Conservation (phyloP, 2,888 invertebrate species). For the Hirtodrosophila trivittata region DNA sequence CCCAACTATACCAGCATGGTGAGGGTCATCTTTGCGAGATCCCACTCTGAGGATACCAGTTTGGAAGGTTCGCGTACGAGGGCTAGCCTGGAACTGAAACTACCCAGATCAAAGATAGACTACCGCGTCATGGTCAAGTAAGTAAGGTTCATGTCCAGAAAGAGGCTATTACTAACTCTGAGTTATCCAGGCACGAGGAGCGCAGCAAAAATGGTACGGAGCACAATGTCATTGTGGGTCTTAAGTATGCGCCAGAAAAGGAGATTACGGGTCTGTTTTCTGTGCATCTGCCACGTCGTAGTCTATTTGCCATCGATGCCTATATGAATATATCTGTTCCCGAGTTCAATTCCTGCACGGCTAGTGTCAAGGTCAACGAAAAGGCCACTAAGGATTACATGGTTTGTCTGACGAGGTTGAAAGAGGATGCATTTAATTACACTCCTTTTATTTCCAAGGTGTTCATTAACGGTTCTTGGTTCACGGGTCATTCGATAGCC, state of each 20-base stretch:
- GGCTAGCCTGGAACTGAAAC: slow-evolving; percentile 86
- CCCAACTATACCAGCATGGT: slow-evolving; percentile 86
- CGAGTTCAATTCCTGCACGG: slow-evolving; percentile 88
- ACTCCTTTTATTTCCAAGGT: slow-evolving; percentile 84
- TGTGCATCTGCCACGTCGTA: slow-evolving; percentile 87
- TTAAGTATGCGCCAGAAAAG: slow-evolving; percentile 86
- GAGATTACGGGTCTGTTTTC: slow-evolving; percentile 86
- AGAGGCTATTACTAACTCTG: not conserved
- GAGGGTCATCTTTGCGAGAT: slow-evolving; percentile 86
- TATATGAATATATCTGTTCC: slow-evolving; percentile 90
- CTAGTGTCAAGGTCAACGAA: slow-evolving; percentile 88
- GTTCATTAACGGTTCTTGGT: slow-evolving; percentile 90
- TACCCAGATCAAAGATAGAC: slow-evolving; percentile 88
- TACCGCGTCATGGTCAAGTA: slow-evolving; percentile 86
- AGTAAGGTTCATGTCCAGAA: slow-evolving; percentile 23
- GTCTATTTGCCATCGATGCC: slow-evolving; percentile 88
- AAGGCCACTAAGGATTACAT: slow-evolving; percentile 88
- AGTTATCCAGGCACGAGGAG: slow-evolving; percentile 79
- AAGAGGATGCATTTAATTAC: not conserved
- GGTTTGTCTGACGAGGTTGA: slow-evolving; percentile 83
- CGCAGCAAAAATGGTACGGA: slow-evolving; percentile 85
- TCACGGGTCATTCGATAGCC: slow-evolving; percentile 88
- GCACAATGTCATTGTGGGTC: slow-evolving; percentile 85
- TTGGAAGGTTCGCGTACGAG: slow-evolving; percentile 85
- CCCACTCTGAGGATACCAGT: slow-evolving; percentile 86